Conservation (phyloP, 2,113 vertebrate genomes). For the Dicrurus megarhynchus region DNA sequence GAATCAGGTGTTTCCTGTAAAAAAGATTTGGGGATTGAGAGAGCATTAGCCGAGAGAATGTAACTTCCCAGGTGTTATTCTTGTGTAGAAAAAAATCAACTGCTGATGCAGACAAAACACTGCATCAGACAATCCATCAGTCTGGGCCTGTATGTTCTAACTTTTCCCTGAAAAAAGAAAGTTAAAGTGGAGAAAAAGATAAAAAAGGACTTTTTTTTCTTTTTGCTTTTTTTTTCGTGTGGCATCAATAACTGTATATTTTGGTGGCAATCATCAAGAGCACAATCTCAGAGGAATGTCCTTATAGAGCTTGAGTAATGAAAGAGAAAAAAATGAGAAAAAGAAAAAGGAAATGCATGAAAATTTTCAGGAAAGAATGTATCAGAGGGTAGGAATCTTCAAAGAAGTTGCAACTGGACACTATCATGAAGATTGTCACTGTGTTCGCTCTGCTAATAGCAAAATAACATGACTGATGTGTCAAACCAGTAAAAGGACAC, state of each 20-base stretch:
- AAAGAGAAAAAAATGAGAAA: not conserved
- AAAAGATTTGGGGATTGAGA: not conserved
- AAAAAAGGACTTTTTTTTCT: fast-evolving
- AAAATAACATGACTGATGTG: not conserved
- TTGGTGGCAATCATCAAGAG: not conserved
- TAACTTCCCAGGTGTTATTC: not conserved
- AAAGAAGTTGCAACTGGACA: not conserved
- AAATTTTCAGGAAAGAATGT: not conserved
- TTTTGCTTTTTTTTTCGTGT: not conserved
- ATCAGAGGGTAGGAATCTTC: not conserved
- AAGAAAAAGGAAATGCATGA: not conserved
- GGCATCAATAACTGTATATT: not conserved
- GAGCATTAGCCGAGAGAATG: not conserved
- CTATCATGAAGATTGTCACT: not conserved
- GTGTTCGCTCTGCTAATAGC: not conserved
- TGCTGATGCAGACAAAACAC: not conserved
- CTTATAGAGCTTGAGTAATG: not conserved
- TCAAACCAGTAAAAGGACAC: not conserved
- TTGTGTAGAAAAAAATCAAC: not conserved
- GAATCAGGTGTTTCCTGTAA: not conserved
- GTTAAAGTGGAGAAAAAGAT: not conserved
- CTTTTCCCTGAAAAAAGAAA: not conserved
- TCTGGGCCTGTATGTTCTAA: not conserved
- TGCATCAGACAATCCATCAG: not conserved
- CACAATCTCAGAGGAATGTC: not conserved